A percentile compares a stretch with the other conserved stretches of the same genome.
phyloP scores from a whole-genome alignment of 2,888 invertebrate genomes.

The Cephus sareptanus region DNA sequence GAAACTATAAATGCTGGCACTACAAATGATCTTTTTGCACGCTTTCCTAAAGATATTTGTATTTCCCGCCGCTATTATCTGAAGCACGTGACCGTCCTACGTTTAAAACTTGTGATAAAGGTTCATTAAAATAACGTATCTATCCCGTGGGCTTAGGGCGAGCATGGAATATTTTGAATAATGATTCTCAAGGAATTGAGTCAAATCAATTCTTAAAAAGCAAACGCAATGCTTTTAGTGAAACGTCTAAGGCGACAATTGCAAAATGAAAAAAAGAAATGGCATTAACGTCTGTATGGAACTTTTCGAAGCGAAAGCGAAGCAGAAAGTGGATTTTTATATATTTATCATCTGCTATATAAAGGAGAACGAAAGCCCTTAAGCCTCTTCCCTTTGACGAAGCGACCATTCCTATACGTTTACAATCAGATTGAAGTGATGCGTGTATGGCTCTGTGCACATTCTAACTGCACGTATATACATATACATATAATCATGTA shows the following conservation, averaged over 20 bases:
- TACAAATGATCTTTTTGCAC: not conserved
- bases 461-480: not conserved
- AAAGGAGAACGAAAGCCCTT: not conserved
- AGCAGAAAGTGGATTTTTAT: not conserved
- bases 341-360: not conserved
- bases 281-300: not conserved
- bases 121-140: too few relatives aligned
- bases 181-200: not conserved
- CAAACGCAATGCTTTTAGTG: not conserved
- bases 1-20: not conserved
- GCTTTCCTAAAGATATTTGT: not conserved
- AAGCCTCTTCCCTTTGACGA: not conserved
- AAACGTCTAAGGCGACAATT: not conserved
- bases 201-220: not conserved
- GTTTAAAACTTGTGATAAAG: not conserved
- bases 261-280: not conserved
- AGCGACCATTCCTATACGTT: not conserved
- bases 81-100: not conserved
- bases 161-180: not conserved
- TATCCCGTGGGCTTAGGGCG: too few relatives aligned
- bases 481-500: too few relatives aligned
- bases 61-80: not conserved
- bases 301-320: not conserved
- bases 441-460: not conserved
- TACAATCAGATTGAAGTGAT: not conserved